Conservation (phyloP, 2,113 vertebrate species). For the Terrapene triunguis region DNA sequence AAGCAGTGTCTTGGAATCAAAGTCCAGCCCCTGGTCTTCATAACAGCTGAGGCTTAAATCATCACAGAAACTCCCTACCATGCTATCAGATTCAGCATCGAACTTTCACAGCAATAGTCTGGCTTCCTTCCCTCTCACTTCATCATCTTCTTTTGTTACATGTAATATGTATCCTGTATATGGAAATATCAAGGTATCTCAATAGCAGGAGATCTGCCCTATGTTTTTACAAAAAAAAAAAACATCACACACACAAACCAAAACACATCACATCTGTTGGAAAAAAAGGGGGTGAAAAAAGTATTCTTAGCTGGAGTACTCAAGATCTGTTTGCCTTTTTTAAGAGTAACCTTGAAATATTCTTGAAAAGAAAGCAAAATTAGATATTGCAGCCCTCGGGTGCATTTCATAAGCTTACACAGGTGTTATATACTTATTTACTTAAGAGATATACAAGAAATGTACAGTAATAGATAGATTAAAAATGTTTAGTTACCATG, state of each 20-base stretch:
- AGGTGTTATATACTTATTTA: conserved; percentile 3
- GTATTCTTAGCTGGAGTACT: too few relatives aligned
- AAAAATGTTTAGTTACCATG: conserved; percentile 53
- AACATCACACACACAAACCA: too few relatives aligned
- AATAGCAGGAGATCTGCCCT: background rate
- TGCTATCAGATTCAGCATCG: background rate
- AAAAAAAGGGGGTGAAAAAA: background rate
- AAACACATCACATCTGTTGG: background rate
- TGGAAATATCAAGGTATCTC: background rate
- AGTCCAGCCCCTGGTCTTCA: background rate
- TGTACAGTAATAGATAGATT: background rate
- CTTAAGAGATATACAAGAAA: conserved; percentile 19
- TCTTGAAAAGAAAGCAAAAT: conserved; percentile 17
- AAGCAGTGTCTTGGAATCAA: background rate
- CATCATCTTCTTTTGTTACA: background rate
- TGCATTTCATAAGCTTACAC: background rate
- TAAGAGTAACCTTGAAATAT: background rate
- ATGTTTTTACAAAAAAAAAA: background rate
- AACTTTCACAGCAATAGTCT: background rate
- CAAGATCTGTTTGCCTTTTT: background rate
- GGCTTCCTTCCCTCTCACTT: background rate
- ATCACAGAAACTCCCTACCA: background rate
- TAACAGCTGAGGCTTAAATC: background rate
- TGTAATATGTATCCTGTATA: too few relatives aligned
- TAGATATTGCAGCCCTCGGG: background rate